Base-by-base conservation (phyloP, 2,113 vertebrate genomes). In the Melanerpes aurifrons region DNA sequence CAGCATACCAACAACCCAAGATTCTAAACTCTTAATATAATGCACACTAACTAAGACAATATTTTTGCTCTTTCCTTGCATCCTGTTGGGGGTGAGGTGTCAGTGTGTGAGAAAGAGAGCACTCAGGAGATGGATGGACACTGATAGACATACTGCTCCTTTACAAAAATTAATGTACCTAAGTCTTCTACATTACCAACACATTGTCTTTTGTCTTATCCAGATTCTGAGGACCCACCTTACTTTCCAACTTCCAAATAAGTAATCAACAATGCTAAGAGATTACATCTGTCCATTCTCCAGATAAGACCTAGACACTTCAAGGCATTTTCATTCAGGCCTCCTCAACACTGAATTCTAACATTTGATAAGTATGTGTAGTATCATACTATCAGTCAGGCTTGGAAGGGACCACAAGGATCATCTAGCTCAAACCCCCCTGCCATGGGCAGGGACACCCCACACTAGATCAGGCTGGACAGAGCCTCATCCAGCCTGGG, bases 11-110 rank as follows among this genome's bases (percentile, higher is more conserved):
- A 12, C 4, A 3, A 71, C 7, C 19, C 58, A 25, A 17, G 29
- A 43, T 24, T 10, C 54, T 71, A 56, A 31, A 59, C 9, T 35
- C 31, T 16, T 17, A 63, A 15, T 25, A 37, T 47, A 22, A 16
- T 5, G 35, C 10, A 26, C 18, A 25, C 0, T 5, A 63, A 50
- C 1, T 0, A 1, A 26, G 12, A 2, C 6, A 58, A 4, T 9
- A 48, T 4, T 74, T 87, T 68, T 5, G 13, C 9, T 25, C 20
- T 17, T 12, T 28, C 18, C 54, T n/a, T 32, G 32, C 29, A 75
- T 16, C 2, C 1, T 15, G 15, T 1, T 43, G 26, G 26, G 10
- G 9, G 7, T 4, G 11, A 6, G 29, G 12, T 10, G 7, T 5
- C 9, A 5, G 8, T 15, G 32, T 35, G 10, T 14, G 19, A 54